Base-by-base conservation (phyloP, 2,113 vertebrate genomes). In the Myiopsitta monachus region DNA sequence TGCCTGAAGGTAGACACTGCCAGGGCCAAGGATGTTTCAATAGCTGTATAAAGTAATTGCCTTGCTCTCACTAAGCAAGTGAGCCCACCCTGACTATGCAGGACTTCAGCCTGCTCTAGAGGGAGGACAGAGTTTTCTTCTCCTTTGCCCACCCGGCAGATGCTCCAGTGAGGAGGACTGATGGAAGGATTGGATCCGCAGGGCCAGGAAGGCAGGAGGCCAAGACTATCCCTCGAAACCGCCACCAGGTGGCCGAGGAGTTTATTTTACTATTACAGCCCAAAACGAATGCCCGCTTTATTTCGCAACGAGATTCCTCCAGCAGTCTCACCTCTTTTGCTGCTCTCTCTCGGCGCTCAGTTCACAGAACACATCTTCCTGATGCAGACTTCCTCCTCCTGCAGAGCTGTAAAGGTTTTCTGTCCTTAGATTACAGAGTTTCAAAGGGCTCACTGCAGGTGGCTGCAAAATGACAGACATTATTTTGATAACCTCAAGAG, bases 261-360 rank as follows among this genome's bases (percentile, higher is more conserved):
- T 33, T 83, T 85, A 18, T 88, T 49, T 80, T 59, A 38, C 19
- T 51, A 77, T 13, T n/a, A 31, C 49, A 41, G 41, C 30, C 59
- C 63, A 72, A 82, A 76, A 41, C 1, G 5, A 54, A 67, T 2
- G 43, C 24, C 27, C 0, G 6, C 21, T 72, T 47, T n/a, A 64
- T 6, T 3, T n/a, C 69, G 47, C 0, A 3, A 39, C 43, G 62
- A 30, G 57, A 85, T 57, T 59, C 49, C 47, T 66, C 69, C 17
- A 3, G 7, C 3, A 13, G 33, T 28, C 96, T 94, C 98, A 99
- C 99, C 97, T 87, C 95, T 96, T 95, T 84, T 98, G 97, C 73
- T 97, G 97, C 73, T 97, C 91, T 69, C 94, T 97, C 98, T 94
- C 85, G 52, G 76, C 92, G 89, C 88, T 97, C 44, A 98, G 96